These are phyloP conservation scores for Laterallus jamaicensis DNA, from an alignment of 2,113 vertebrate genomes.

Conservation along the genomic window DNA sequence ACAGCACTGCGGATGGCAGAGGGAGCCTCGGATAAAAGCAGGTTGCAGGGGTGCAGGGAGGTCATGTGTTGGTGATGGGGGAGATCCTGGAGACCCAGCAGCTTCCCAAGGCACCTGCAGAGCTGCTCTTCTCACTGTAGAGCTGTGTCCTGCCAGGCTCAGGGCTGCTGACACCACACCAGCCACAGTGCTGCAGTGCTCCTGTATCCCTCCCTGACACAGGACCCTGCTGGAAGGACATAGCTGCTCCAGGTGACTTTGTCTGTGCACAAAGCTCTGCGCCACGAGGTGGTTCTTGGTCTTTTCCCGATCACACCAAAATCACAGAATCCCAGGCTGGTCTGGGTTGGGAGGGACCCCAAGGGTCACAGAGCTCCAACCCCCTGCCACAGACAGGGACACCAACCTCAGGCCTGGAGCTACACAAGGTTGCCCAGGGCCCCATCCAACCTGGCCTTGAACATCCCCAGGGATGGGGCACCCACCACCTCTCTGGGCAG, in stretches of 20 bases:
- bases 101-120: neutral
- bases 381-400: too few relatives aligned
- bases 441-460: too few relatives aligned
- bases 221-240: neutral
- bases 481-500: too few relatives aligned
- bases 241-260: neutral
- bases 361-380: too few relatives aligned
- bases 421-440: too few relatives aligned
- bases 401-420: too few relatives aligned
- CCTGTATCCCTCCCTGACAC: neutral
- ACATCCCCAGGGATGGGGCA: too few relatives aligned
- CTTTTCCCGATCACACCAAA: neutral
- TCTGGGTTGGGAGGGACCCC: too few relatives aligned
- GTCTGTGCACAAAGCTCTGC: neutral
- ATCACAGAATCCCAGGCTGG: too few relatives aligned
- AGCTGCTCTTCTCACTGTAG: neutral
- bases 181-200: too few relatives aligned
- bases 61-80: neutral
- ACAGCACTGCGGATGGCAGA: neutral
- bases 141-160: neutral
- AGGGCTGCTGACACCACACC: too few relatives aligned
- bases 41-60: neutral
- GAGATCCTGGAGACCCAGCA: neutral
- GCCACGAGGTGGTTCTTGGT: too few relatives aligned
- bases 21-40: neutral